These are phyloP conservation scores for Anthoscopus minutus DNA, from an alignment of 2,113 vertebrate genomes.

Conservation along the genomic window DNA sequence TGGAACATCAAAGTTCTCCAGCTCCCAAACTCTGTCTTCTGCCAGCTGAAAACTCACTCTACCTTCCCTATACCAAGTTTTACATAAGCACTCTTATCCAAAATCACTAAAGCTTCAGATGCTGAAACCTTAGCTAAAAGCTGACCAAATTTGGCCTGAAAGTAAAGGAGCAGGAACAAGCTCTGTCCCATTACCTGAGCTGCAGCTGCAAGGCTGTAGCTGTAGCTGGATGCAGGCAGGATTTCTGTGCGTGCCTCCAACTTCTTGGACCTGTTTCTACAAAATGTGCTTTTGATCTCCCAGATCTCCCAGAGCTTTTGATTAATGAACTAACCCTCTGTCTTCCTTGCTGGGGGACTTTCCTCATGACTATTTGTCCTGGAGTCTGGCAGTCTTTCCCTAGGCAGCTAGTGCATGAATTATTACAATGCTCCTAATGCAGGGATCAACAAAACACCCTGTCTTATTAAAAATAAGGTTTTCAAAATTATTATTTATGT, in stretches of 20 bases:
- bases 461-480: slow-evolving; percentile 20
- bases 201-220: not conserved
- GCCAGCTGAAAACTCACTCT: not conserved
- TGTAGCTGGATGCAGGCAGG: not conserved
- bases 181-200: not conserved
- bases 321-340: not conserved
- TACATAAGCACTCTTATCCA: not conserved
- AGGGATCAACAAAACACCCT: slow-evolving; percentile 7
- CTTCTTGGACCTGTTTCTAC: not conserved
- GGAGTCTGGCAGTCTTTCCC: not conserved
- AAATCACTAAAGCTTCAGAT: not conserved
- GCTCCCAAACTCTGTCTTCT: not conserved
- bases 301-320: not conserved
- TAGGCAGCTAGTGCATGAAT: not conserved
- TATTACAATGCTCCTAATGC: slow-evolving; percentile 1
- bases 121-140: not conserved
- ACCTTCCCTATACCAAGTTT: not conserved
- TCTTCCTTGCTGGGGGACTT: not conserved
- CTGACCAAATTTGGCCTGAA: not conserved
- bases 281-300: not conserved
- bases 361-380: not conserved
- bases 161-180: not conserved
- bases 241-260: not conserved
- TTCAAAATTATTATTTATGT: slow-evolving; percentile 27
- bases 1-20: not conserved